phyloP scores from a whole-genome alignment of 2,888 invertebrate species.

The Linnaemya vulpina region DNA sequence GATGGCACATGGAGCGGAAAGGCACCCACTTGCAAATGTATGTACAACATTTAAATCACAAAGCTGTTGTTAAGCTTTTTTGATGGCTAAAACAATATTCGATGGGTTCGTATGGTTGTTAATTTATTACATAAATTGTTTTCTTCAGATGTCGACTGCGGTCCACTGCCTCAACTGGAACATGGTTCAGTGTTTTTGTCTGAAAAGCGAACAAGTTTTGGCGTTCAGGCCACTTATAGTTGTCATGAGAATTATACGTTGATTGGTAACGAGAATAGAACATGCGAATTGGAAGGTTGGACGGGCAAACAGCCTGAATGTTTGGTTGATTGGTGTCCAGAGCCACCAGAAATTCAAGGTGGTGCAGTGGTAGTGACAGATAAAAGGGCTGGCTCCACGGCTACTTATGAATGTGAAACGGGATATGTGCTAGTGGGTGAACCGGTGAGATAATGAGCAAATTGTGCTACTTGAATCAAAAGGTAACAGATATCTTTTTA shows the following conservation, averaged over 20 bases:
- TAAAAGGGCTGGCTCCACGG: constrained; percentile 90
- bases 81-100: constrained; percentile 12
- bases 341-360: constrained; percentile 90
- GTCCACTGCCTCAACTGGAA: constrained; percentile 86
- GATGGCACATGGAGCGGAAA: constrained; percentile 93
- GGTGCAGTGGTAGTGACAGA: constrained; percentile 89
- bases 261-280: constrained; percentile 88
- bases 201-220: constrained; percentile 90
- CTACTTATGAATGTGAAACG: constrained; percentile 90
- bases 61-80: background rate
- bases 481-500: constrained; percentile 78
- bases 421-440: constrained; percentile 93
- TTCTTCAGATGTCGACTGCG: constrained; percentile 92
- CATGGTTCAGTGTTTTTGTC: constrained; percentile 88
- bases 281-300: constrained; percentile 92
- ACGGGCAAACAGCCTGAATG: constrained; percentile 91
- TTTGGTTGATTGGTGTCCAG: constrained; percentile 94
- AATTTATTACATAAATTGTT: constrained; percentile 19
- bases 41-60: constrained; percentile 79
- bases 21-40: constrained; percentile 94
- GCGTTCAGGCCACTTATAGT: constrained; percentile 89
- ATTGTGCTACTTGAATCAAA: background rate
- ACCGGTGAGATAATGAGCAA: constrained; percentile 84
- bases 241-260: constrained; percentile 94
- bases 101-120: background rate